Percentiles rank a stretch among this genome's conserved stretches.
These are phyloP conservation scores for Eilema sororculum DNA, from an alignment of 2,888 invertebrate species.

Conservation along the genomic window DNA sequence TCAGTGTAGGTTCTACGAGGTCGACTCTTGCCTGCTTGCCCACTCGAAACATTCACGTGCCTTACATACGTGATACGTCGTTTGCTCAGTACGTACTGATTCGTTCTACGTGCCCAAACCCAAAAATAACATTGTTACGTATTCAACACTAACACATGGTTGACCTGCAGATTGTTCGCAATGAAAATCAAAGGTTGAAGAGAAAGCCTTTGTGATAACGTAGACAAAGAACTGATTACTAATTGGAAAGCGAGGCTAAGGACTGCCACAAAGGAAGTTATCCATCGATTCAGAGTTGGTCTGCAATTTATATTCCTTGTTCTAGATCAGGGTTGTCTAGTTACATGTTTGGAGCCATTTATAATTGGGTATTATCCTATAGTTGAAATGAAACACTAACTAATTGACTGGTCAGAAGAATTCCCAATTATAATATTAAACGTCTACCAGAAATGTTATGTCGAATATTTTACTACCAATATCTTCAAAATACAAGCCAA, in stretches of 20 bases:
- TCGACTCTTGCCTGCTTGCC: neutral
- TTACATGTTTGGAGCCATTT: neutral
- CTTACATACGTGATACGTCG: too few species aligned
- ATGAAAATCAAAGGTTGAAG: neutral
- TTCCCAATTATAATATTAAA: too few species aligned
- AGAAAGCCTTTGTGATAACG: constrained; percentile 4
- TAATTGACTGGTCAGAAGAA: too few species aligned
- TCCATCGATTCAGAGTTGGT: neutral
- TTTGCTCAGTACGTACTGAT: neutral
- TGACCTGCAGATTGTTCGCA: constrained; percentile 1
- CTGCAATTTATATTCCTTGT: neutral
- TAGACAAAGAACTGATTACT: neutral
- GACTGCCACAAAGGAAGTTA: neutral
- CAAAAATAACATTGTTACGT: constrained; percentile 1
- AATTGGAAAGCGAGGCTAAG: neutral
- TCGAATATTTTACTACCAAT: too few species aligned
- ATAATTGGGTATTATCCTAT: too few species aligned
- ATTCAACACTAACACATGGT: neutral
- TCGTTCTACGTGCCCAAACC: neutral
- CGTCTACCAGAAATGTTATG: too few species aligned
- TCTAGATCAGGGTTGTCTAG: neutral
- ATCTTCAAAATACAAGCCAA: too few species aligned
- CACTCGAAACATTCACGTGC: neutral
- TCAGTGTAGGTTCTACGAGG: too few species aligned
- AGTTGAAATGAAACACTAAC: too few species aligned